These are phyloP conservation scores for Thaleichthys pacificus DNA, from an alignment of 2,797 vertebrate genomes.

Conservation along the genomic window DNA sequence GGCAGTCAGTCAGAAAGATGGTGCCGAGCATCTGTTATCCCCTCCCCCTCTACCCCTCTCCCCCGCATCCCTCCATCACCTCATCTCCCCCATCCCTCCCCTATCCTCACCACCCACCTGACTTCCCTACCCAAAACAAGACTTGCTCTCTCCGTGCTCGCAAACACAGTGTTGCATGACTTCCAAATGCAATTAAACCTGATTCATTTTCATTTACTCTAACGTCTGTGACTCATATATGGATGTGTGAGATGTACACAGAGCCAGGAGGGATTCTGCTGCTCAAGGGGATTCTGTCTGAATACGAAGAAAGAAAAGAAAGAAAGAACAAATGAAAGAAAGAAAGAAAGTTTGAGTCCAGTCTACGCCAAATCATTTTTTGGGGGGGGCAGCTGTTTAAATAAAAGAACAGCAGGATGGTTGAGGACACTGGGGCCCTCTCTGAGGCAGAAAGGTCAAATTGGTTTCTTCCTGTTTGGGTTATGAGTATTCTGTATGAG, in stretches of 20 bases:
- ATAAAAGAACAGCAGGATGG: not conserved
- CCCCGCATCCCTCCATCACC: not conserved
- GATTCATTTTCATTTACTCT: constrained; percentile 48
- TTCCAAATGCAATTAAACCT: constrained; percentile 40
- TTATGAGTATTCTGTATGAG: not conserved
- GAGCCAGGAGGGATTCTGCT: constrained; percentile 14
- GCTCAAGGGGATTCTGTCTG: not conserved
- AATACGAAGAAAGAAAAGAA: not conserved
- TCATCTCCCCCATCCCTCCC: constrained; percentile 14
- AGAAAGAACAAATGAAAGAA: not conserved
- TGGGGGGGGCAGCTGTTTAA: not conserved
- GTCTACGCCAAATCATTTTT: not conserved
- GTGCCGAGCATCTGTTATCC: constrained; percentile 23
- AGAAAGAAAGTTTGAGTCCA: not conserved
- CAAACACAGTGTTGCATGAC: constrained; percentile 30
- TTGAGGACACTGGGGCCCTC: not conserved
- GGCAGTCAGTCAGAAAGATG: constrained; percentile 14
- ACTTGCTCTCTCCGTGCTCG: constrained; percentile 1
- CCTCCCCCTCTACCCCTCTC: too few species aligned
- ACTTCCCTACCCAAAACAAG: constrained; percentile 3
- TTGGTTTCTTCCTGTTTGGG: not conserved
- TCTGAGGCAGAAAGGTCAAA: not conserved
- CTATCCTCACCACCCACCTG: too few species aligned
- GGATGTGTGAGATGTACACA: constrained; percentile 16
- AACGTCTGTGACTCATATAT: constrained; percentile 37